Base-by-base conservation (phyloP, 2,797 vertebrate genomes). In the Falco rusticolus region DNA sequence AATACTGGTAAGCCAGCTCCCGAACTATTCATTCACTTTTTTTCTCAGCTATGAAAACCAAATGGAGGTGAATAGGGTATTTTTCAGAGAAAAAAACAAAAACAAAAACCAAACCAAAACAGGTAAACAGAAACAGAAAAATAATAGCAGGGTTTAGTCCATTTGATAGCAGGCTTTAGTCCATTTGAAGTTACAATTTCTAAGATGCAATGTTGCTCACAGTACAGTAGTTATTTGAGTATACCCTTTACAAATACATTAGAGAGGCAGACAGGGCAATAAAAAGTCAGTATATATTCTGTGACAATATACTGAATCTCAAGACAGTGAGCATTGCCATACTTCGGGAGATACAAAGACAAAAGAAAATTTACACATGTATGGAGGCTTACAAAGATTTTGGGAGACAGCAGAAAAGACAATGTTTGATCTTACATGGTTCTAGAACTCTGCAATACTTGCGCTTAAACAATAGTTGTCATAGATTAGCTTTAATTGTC, bases 401-500 rank as follows among this genome's bases (percentile, higher is more conserved):
- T 47, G 51, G 6, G 31, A 76, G 20, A 56, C 3, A 53, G 6
- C n/a, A 85, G 54, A 81, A 91, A 61, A 57, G 24, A 16, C 47
- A 50, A 6, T n/a, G 11, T 64, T 91, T 68, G 14, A 24, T 79
- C 9, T 75, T 87, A 54, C 5, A 13, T 33, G 6, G 37, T 80
- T 47, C 24, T 50, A 87, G 56, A 92, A 64, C 24, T 71, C 24
- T 5, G 3, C 51, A 72, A 43, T 50, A 76, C 19, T 71, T 68
- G 33, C 63, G 8, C 37, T 95, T 84, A 90, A 93, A 91, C 71
- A 79, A 66, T 20, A 63, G 39, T 72, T 96, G 57, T 87, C 76
- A 79, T 19, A 86, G 60, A 84, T 94, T 81, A 94, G 16, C 63
- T 85, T 91, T 78, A 76, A 24, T 48, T 96, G 60, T 92, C 87